Evolutionary conservation across 2,797 vertebrate genomes (phyloP).

Genomic region (Denticeps clupeoides): DNA sequence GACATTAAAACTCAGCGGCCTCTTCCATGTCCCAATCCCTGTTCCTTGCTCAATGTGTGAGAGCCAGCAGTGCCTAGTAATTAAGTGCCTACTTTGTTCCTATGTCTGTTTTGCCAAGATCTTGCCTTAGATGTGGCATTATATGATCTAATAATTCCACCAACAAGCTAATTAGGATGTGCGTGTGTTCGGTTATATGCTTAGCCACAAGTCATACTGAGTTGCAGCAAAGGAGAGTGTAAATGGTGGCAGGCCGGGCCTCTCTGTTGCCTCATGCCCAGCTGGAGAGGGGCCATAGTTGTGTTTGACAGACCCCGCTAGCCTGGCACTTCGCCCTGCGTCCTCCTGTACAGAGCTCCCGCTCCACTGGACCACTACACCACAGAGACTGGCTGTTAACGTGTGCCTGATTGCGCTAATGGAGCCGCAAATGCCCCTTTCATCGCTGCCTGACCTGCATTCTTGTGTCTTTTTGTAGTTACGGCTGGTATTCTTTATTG

Average conservation of each 20-base stretch:
- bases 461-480: no score
- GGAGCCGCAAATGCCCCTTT: no score
- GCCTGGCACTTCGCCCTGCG: slow-evolving; percentile 25
- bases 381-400: slow-evolving; percentile 15
- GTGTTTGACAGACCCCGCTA: slow-evolving; percentile 18
- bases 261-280: slow-evolving; percentile 52
- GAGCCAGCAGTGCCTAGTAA: slow-evolving; percentile 53
- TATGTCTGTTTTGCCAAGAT: slow-evolving; percentile 53
- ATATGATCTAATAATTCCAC: slow-evolving; percentile 54
- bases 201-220: not conserved
- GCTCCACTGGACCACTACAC: slow-evolving; percentile 15
- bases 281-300: slow-evolving; percentile 55
- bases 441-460: no score
- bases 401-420: no score
- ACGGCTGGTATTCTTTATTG: no score
- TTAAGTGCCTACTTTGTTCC: slow-evolving; percentile 54
- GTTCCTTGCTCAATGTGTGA: slow-evolving; percentile 43
- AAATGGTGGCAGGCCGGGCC: slow-evolving; percentile 51
- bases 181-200: slow-evolving; percentile 18
- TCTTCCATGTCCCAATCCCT: slow-evolving; percentile 27
- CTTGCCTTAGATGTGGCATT: slow-evolving; percentile 55
- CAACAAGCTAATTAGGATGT: slow-evolving; percentile 49
- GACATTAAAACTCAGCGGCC: slow-evolving; percentile 60
- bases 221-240: slow-evolving; percentile 20
- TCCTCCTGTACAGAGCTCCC: slow-evolving; percentile 25